These are phyloP conservation scores for Pseudomugil tenellus DNA, from an alignment of 2,797 vertebrate species.

Conservation along the genomic window DNA sequence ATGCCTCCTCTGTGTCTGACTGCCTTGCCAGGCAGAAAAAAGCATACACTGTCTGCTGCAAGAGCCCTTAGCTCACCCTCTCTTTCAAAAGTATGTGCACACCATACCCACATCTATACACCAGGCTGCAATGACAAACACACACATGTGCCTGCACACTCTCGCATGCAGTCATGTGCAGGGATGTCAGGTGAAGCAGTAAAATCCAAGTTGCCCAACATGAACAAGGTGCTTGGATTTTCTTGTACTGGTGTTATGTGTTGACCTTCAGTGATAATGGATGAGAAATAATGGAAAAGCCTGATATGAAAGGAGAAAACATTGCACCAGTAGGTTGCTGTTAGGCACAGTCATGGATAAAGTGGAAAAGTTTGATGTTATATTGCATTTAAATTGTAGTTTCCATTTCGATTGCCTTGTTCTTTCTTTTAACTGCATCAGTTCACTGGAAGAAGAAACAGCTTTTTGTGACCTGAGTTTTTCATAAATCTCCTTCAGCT, in stretches of 20 bases:
- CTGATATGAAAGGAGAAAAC: slow-evolving; percentile 55
- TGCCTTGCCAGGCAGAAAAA: slow-evolving; percentile 58
- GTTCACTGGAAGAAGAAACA: neutral
- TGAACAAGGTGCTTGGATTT: slow-evolving; percentile 64
- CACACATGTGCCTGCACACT: slow-evolving; percentile 2
- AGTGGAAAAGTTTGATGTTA: slow-evolving; percentile 15
- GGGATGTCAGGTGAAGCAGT: slow-evolving; percentile 57
- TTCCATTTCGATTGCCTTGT: slow-evolving; percentile 18
- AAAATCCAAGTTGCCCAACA: slow-evolving; percentile 58
- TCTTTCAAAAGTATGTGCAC: slow-evolving; percentile 47
- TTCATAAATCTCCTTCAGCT: neutral
- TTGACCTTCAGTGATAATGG: slow-evolving; percentile 75
- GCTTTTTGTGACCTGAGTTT: too few relatives aligned
- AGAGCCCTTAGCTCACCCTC: slow-evolving; percentile 47
- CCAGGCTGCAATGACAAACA: slow-evolving; percentile 24
- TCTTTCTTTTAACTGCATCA: neutral
- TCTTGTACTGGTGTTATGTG: slow-evolving; percentile 59
- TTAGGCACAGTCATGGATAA: slow-evolving; percentile 39
- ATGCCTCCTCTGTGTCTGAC: slow-evolving; percentile 57
- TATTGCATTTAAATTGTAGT: slow-evolving; percentile 19
- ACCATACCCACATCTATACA: slow-evolving; percentile 35
- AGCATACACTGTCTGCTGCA: slow-evolving; percentile 53
- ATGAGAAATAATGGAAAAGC: slow-evolving; percentile 65
- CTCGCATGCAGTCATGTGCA: slow-evolving; percentile 24
- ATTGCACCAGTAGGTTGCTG: slow-evolving; percentile 24